Percentiles rank a stretch among this genome's conserved stretches.
phyloP scores from a whole-genome alignment of 2,797 vertebrate species.

The Mormyrus hasselquistii region DNA sequence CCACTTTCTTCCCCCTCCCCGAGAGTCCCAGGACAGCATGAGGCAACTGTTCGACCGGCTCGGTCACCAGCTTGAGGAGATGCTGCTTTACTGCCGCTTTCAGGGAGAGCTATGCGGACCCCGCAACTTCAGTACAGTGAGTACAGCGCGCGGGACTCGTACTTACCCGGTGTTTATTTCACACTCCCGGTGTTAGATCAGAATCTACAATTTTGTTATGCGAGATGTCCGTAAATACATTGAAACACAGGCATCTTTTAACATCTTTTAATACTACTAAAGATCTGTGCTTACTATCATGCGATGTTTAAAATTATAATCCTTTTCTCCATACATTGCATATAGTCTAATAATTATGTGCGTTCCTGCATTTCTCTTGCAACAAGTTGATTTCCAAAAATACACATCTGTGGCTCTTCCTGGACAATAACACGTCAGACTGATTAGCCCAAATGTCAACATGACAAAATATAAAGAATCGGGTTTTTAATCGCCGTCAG shows the following conservation, averaged over 20 bases:
- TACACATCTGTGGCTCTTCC: background rate
- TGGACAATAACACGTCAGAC: background rate
- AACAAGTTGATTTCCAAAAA: background rate
- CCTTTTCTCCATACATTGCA: background rate
- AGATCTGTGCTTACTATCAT: background rate
- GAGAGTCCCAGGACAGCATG: constrained; percentile 65
- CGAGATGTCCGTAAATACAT: background rate
- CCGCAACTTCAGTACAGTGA: constrained; percentile 77
- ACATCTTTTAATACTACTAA: background rate
- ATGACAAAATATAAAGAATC: background rate
- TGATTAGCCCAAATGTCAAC: background rate
- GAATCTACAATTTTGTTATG: background rate
- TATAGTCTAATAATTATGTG: background rate
- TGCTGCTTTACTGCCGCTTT: constrained; percentile 70
- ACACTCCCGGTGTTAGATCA: background rate
- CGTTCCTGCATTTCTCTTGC: background rate
- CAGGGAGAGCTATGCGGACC: constrained; percentile 71
- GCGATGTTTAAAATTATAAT: background rate
- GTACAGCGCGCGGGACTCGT: constrained; percentile 36
- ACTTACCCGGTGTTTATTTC: background rate
- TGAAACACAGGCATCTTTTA: background rate
- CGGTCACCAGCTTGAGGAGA: constrained; percentile 75
- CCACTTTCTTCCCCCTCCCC: constrained; percentile 71
- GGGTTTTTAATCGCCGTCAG: background rate
- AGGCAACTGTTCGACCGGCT: constrained; percentile 66